Evolutionary conservation across 53 echinoderm and acorn worm species (phyloP), one percentile per base, ranked within the genome.

Genomic region (Temnopleurus reevesii): DNA sequence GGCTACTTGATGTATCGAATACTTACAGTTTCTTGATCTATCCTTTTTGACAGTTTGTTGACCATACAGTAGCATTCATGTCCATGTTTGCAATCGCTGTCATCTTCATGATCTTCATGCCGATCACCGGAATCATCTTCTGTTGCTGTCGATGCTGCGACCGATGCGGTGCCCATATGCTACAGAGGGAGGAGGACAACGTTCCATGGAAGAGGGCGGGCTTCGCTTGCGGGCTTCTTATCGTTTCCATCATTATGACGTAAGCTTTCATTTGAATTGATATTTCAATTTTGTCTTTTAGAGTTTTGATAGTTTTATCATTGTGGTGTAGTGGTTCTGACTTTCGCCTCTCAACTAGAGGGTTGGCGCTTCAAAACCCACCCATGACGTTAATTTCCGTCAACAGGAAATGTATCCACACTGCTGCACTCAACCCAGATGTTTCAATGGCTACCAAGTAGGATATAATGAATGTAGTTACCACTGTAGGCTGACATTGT

Each of bases 121-220:
- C 96, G 13, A 66, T 93, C 21, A 83, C 91, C 4, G 94, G 96
- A 1, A 61, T 90, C 77, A 64, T 91, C 54, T 96, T 96, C 92
- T 96, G 96, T 79, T 96, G 96, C 81, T 96, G 96, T 57, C 93
- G 96, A 12, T 94, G 94, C 86, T 94, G 94, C 27, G 96, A 91
- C 45, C 91, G 95, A 86, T 96, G 96, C 54, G 96, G 96, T 8
- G 96, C 94, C 23, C 93, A 92, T 66, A 90, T 91, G 93, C 77
- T 91, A 26, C 96, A 96, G 41, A 45, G 93, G 1, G 93, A 91
- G 30, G 92, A 94, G 45, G 91, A 94, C 84, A 94, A 94, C 93
- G 90, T 90, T 26, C 93, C 84, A 3, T 92, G 93, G 81, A 92
- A 93, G 83, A 86, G 96, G 29, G 35, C 91, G 17, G 81, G 53